These are phyloP conservation scores for Siniperca chuatsi DNA, from an alignment of 2,113 vertebrate genomes.

Conservation along the genomic window DNA sequence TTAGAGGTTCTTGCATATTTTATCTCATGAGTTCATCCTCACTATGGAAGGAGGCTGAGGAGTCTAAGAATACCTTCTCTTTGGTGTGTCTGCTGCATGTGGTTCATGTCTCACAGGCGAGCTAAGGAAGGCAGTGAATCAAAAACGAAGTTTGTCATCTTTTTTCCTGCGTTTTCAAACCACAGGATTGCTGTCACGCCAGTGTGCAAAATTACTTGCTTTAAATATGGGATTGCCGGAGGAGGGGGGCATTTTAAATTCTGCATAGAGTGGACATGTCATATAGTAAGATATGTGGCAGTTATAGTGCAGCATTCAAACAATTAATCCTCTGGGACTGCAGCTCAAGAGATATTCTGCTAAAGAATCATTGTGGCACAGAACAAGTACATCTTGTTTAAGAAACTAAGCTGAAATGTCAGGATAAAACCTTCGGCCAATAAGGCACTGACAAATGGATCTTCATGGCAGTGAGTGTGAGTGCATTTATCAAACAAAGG, in stretches of 20 bases:
- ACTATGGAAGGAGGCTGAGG: conserved; percentile 58
- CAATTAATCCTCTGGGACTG: conserved; percentile 27
- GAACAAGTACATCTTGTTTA: conserved; percentile 33
- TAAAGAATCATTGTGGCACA: conserved; percentile 16
- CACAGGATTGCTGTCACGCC: conserved; percentile 37
- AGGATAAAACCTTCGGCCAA: conserved; percentile 27
- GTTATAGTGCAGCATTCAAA: conserved; percentile 23
- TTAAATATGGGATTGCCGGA: conserved; percentile 15
- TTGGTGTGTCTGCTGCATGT: conserved; percentile 60
- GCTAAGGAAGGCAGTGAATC: conserved; percentile 28
- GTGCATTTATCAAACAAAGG: conserved; percentile 31
- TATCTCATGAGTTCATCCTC: conserved; percentile 62
- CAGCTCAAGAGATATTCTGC: conserved; percentile 24
- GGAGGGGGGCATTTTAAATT: conserved; percentile 8
- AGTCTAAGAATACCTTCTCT: conserved; percentile 79
- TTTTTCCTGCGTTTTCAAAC: conserved; percentile 43
- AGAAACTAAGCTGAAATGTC: conserved; percentile 23
- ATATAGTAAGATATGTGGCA: neutral
- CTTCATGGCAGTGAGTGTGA: conserved; percentile 4
- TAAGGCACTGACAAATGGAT: conserved; percentile 38
- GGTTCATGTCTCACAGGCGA: conserved; percentile 52
- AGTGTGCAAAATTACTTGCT: conserved; percentile 13
- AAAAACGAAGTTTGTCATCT: conserved; percentile 31
- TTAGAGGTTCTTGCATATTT: conserved; percentile 76
- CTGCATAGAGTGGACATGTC: conserved; percentile 28